Evolutionary conservation across 2,888 invertebrate genomes (phyloP).

Genomic region (Yponomeuta evonymella): DNA sequence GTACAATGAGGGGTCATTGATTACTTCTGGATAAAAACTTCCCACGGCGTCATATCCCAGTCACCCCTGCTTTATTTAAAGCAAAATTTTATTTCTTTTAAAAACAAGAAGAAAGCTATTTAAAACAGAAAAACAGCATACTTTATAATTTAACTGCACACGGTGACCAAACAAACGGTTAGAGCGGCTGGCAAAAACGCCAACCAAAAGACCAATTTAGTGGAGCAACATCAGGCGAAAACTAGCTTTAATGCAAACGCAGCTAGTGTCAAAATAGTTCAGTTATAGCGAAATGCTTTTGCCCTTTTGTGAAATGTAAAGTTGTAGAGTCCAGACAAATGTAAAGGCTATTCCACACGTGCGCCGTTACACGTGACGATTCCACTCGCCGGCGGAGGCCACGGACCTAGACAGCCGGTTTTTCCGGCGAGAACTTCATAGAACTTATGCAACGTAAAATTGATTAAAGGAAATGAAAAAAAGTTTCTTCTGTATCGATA

Average conservation of each 20-base stretch:
- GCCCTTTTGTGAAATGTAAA: background rate
- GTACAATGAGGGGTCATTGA: no score
- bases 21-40: no score
- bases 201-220: background rate
- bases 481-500: no score
- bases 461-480: no score
- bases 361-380: conserved; percentile 15
- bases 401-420: background rate
- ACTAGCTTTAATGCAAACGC: background rate
- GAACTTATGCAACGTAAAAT: no score
- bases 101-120: background rate
- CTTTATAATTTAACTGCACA: conserved; percentile 6
- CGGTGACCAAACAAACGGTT: conserved; percentile 9
- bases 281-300: background rate
- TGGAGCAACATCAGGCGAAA: background rate
- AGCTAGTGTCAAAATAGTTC: background rate
- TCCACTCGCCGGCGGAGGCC: background rate
- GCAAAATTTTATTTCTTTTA: background rate
- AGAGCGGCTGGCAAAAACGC: background rate
- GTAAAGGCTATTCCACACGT: conserved; percentile 25
- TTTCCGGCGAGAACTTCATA: no score
- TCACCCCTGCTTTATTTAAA: background rate
- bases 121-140: background rate
- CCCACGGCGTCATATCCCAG: no score
- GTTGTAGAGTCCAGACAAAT: conserved; percentile 12